Evolutionary conservation across 2,797 vertebrate genomes (phyloP).

Genomic region (Mormyrus proboscirostris): DNA sequence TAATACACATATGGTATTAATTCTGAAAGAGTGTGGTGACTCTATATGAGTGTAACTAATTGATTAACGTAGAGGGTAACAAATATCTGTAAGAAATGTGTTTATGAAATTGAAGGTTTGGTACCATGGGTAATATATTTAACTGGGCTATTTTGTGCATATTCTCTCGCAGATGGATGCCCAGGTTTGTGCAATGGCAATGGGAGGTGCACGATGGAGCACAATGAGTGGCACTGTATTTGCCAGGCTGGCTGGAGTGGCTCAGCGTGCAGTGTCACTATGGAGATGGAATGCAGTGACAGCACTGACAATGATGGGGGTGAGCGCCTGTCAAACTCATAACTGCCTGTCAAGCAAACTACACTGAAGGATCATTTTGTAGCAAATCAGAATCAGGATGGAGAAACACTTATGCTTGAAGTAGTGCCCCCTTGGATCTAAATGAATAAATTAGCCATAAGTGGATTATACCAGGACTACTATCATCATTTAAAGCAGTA

Average conservation of each 20-base stretch:
- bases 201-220: constrained; percentile 69
- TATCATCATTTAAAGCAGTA: neutral
- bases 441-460: neutral
- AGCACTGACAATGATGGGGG: constrained; percentile 74
- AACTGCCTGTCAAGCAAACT: neutral
- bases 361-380: neutral
- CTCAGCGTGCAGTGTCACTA: constrained; percentile 66
- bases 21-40: neutral
- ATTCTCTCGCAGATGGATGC: constrained; percentile 60
- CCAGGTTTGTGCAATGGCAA: constrained; percentile 74
- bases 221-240: constrained; percentile 73
- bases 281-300: constrained; percentile 74
- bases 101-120: neutral
- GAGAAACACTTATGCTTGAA: neutral
- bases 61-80: neutral
- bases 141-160: neutral
- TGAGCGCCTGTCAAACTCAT: constrained; percentile 31
- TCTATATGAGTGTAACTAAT: neutral
- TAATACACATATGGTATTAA: neutral
- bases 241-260: constrained; percentile 77
- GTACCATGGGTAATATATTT: neutral
- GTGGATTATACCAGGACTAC: neutral
- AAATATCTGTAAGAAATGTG: neutral
- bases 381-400: neutral
- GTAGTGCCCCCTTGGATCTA: neutral